These are phyloP conservation scores for Drosophila formosana DNA, from an alignment of 2,888 invertebrate genomes.

Conservation along the genomic window DNA sequence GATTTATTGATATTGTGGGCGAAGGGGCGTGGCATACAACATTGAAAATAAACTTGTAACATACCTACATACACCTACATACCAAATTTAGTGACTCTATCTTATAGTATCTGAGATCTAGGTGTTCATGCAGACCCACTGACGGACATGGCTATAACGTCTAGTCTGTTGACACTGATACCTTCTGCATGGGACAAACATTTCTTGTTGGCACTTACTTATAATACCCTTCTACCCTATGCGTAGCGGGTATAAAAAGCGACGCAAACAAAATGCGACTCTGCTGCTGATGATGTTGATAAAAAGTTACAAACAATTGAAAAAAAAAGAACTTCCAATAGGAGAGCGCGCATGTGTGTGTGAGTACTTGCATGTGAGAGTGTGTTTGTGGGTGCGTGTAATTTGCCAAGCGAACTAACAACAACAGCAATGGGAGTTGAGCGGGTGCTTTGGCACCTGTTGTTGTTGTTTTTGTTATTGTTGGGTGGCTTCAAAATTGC, in stretches of 20 bases:
- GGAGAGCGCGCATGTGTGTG: background rate
- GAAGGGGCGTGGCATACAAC: too few species aligned
- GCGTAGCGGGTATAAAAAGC: constrained; percentile 1
- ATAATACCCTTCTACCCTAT: too few species aligned
- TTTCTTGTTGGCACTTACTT: too few species aligned
- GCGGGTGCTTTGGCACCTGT: constrained; percentile 47
- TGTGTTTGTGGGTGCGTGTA: constrained; percentile 43
- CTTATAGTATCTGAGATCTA: too few species aligned
- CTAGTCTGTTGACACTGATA: too few species aligned
- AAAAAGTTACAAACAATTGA: constrained; percentile 60
- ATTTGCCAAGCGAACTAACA: constrained; percentile 56
- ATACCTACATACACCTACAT: too few species aligned
- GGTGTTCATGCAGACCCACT: too few species aligned
- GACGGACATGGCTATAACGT: too few species aligned
- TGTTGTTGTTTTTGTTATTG: constrained; percentile 29
- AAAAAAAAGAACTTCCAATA: constrained; percentile 46
- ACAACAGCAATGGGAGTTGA: constrained; percentile 36
- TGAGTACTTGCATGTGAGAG: constrained; percentile 3
- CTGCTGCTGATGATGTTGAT: constrained; percentile 41
- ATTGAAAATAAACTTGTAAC: too few species aligned
- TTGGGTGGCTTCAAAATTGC: constrained; percentile 58
- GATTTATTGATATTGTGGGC: too few species aligned
- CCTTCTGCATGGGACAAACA: too few species aligned
- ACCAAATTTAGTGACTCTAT: too few species aligned
- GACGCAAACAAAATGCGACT: constrained; percentile 14